Percentiles rank a stretch among this genome's conserved stretches.
Evolutionary conservation across 2,797 vertebrate species (phyloP).

Genomic region (Ambastaia sidthimunki): DNA sequence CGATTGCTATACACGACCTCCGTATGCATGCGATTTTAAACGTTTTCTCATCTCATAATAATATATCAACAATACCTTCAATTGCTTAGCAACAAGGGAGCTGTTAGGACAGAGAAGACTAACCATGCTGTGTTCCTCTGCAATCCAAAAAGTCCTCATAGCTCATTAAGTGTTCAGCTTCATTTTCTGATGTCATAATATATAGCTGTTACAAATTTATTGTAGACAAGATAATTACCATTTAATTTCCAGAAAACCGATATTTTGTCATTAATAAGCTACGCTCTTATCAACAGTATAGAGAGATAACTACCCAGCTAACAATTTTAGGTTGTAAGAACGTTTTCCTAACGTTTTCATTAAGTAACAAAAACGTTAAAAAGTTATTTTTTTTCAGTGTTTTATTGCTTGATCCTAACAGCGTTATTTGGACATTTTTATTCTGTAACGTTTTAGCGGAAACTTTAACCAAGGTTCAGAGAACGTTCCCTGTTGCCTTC

Average conservation of each 20-base stretch:
- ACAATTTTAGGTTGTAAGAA: no score
- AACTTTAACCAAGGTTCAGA: no score
- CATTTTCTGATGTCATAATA: slow-evolving; percentile 38
- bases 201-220: slow-evolving; percentile 18
- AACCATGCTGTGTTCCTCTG: slow-evolving; percentile 22
- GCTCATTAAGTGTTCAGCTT: slow-evolving; percentile 51
- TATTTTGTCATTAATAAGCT: slow-evolving; percentile 40
- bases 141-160: slow-evolving; percentile 35
- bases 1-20: slow-evolving; percentile 27
- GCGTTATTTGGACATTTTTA: no score
- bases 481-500: no score
- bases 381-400: no score
- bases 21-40: slow-evolving; percentile 6
- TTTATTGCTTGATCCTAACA: no score
- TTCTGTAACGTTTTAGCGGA: no score
- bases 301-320: slow-evolving; percentile 3
- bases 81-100: slow-evolving; percentile 40
- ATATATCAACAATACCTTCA: slow-evolving; percentile 3
- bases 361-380: no score
- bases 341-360: no score
- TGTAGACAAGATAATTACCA: slow-evolving; percentile 42
- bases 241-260: slow-evolving; percentile 36
- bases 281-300: not conserved
- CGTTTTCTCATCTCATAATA: slow-evolving; percentile 15
- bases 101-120: slow-evolving; percentile 19